phyloP scores from a whole-genome alignment of 2,113 vertebrate genomes.

The Crotalus viridis region DNA sequence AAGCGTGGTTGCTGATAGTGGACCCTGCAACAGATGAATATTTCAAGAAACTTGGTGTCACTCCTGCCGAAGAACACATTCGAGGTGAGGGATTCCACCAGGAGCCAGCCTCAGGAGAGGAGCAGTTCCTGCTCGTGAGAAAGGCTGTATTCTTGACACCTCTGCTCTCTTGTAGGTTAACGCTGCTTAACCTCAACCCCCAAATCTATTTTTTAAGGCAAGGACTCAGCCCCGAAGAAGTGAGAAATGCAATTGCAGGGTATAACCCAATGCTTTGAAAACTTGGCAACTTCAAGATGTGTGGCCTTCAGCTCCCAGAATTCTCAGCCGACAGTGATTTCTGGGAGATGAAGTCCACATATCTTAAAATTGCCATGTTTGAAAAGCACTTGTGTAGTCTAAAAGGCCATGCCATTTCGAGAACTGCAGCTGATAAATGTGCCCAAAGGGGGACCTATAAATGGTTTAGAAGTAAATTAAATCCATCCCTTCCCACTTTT shows the following conservation, averaged over 20 bases:
- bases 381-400: neutral
- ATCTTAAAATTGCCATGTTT: neutral
- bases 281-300: neutral
- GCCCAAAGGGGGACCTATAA: neutral
- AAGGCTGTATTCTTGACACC: neutral
- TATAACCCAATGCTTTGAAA: neutral
- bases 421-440: neutral
- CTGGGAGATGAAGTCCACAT: neutral
- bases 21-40: slow-evolving; percentile 84
- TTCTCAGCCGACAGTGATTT: neutral
- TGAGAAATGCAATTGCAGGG: neutral
- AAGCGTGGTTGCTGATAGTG: slow-evolving; percentile 85
- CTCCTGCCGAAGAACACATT: slow-evolving; percentile 75
- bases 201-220: neutral
- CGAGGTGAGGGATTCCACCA: slow-evolving; percentile 69
- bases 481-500: neutral
- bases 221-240: neutral
- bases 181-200: neutral
- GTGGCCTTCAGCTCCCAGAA: neutral
- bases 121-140: neutral
- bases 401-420: neutral
- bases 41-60: slow-evolving; percentile 83
- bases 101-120: neutral
- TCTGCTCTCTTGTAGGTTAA: neutral
- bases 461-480: neutral